These are phyloP conservation scores for Drosophila engyochracea DNA, from an alignment of 2,888 invertebrate genomes.

Conservation along the genomic window DNA sequence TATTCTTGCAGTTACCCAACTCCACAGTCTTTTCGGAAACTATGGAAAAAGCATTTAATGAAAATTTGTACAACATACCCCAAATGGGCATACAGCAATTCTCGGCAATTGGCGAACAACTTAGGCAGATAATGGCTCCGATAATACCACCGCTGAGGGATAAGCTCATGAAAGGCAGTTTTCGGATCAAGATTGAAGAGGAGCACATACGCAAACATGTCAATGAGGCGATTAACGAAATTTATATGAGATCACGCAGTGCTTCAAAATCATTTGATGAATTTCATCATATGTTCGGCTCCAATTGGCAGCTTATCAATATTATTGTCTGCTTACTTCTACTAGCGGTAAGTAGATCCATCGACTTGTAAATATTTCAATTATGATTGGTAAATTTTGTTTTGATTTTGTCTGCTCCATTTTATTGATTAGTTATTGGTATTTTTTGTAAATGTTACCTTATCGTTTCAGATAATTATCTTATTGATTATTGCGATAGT, in stretches of 20 bases:
- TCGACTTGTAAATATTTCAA: background rate
- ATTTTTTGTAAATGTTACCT: no score
- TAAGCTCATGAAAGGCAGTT: background rate
- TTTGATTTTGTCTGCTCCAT: background rate
- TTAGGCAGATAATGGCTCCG: background rate
- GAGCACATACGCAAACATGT: conserved; percentile 2
- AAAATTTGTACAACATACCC: conserved; percentile 10
- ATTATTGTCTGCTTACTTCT: conserved; percentile 90
- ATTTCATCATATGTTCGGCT: conserved; percentile 15
- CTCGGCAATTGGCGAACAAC: background rate
- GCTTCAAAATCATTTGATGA: conserved; percentile 22
- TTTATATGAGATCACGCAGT: conserved; percentile 6
- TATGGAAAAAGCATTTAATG: conserved; percentile 2
- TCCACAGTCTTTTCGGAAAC: conserved; percentile 15
- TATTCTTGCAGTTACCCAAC: conserved; percentile 31
- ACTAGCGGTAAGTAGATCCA: conserved; percentile 86
- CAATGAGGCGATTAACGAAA: conserved; percentile 10
- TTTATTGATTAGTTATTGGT: background rate
- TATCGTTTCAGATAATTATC: conserved; percentile 16
- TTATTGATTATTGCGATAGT: conserved; percentile 5
- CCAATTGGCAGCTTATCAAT: conserved; percentile 82
- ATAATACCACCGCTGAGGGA: conserved; percentile 8
- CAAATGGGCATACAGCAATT: background rate
- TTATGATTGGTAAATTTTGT: background rate
- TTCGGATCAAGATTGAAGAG: background rate